Percentiles rank a stretch among this genome's conserved stretches.
Evolutionary conservation across 2,888 invertebrate genomes (phyloP).

Genomic region (Ophonus ardosiacus): DNA sequence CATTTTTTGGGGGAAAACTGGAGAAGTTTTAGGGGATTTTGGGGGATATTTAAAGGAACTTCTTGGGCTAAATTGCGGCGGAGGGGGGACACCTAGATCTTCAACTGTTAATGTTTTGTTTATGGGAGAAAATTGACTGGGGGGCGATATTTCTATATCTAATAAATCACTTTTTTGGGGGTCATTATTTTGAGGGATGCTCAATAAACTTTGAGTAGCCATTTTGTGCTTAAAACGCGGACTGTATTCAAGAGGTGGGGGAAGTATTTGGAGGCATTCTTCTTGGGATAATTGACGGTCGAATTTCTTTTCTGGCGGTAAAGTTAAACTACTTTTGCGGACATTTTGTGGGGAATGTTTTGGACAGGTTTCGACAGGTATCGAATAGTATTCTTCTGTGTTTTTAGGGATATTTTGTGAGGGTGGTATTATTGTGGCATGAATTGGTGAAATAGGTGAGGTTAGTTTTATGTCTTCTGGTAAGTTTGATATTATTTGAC

Average conservation of each 20-base stretch:
- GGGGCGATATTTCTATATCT: background rate
- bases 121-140: background rate
- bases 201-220: too few relatives aligned
- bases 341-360: background rate
- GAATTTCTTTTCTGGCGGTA: slow-evolving; percentile 24
- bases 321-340: background rate
- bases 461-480: background rate
- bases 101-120: background rate
- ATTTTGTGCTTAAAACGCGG: background rate
- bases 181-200: background rate
- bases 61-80: background rate
- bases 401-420: background rate
- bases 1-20: background rate
- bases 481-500: background rate
- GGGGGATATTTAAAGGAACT: background rate
- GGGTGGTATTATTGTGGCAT: background rate
- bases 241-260: slow-evolving; percentile 10
- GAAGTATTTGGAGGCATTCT: slow-evolving; percentile 24
- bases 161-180: background rate
- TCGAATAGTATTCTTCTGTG: background rate
- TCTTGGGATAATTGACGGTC: slow-evolving; percentile 15
- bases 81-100: slow-evolving; percentile 19
- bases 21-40: background rate
- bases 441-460: background rate
- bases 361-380: background rate